Base-by-base conservation (phyloP, 2,888 invertebrate genomes). In the Morpho helenor region DNA sequence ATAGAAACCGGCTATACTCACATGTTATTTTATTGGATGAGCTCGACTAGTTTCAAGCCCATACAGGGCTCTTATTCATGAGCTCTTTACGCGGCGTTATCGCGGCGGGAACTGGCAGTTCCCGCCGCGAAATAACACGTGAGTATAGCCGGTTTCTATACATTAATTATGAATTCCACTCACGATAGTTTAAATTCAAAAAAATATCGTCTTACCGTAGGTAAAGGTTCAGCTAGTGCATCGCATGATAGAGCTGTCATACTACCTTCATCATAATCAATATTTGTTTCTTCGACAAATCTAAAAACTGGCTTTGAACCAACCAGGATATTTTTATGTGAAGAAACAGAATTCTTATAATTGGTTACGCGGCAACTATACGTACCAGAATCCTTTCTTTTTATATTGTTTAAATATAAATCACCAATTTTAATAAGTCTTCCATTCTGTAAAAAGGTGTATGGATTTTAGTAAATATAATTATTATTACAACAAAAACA, bases 321-420 rank as follows among this genome's bases (percentile, higher is more conserved):
- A 22, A 84, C 69, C 5, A 47, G 66, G 1, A 85, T 67, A 10
- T 61, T 52, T 1, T 68, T 68, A 42, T 71, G 63, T 2, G 62
- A 68, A 7, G 77, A 71, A 0, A 48, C 50, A 0, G 79, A 68
- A 0, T 48, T 67, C 0, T 8, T 10, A 2, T 71, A 69, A 49
- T 68, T 67, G 56, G 76, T 78, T 0, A 82, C 74, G 9, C 80
- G 72, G 54, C 85, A 85, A 0, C 73, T 76, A 56, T 85, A 85
- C 0, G 72, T 40, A 0, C 82, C 85, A 0, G 72, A 61, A 39
- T 84, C 78, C 1, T 57, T 49, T 7, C 40, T 1, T 44, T 59
- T 66, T 0, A 70, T 70, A 8, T 70, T 67, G 0, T n/a, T 43
- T 4, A 84, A 57, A 2, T 41, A 60, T 1, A 80, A 50, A 47